Evolutionary conservation across 2,113 vertebrate species (phyloP).

Genomic region (Ctenomys sociabilis): DNA sequence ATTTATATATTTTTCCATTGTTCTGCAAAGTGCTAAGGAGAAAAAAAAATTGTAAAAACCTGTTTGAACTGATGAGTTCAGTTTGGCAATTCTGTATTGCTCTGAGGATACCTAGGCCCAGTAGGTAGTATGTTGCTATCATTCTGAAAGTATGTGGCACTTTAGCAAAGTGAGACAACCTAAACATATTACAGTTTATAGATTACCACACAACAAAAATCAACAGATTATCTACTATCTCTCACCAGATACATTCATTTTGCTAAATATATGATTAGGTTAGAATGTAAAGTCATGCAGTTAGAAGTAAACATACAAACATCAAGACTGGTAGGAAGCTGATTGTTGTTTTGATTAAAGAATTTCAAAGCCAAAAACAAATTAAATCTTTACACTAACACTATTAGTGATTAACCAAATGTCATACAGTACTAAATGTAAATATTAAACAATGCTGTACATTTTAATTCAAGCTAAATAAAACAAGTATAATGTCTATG

Average conservation of each 20-base stretch:
- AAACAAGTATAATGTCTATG: not conserved
- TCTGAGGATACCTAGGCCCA: conserved; percentile 18
- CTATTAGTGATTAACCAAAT: conserved; percentile 23
- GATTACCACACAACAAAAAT: conserved; percentile 22
- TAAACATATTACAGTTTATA: conserved; percentile 40
- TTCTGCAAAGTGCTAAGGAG: not conserved
- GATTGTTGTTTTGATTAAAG: conserved; percentile 18
- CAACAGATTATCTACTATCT: conserved; percentile 37
- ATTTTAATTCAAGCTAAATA: conserved; percentile 45
- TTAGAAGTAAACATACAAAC: conserved; percentile 36
- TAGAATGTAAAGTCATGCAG: conserved; percentile 18
- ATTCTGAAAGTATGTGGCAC: conserved; percentile 46
- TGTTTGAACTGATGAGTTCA: conserved; percentile 14
- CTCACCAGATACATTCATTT: conserved; percentile 42
- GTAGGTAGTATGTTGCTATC: not conserved
- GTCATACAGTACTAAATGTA: not conserved
- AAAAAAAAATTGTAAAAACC: not conserved
- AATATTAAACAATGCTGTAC: not conserved
- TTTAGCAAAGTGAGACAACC: conserved; percentile 44
- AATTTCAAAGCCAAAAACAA: conserved; percentile 3
- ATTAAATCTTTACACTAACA: conserved; percentile 22
- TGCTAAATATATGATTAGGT: conserved; percentile 32
- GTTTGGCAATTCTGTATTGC: conserved; percentile 7
- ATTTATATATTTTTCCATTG: conserved; percentile 51
- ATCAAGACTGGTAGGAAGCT: not conserved